Conservation (phyloP, 2,113 vertebrate genomes). For the Panthera tigris region DNA sequence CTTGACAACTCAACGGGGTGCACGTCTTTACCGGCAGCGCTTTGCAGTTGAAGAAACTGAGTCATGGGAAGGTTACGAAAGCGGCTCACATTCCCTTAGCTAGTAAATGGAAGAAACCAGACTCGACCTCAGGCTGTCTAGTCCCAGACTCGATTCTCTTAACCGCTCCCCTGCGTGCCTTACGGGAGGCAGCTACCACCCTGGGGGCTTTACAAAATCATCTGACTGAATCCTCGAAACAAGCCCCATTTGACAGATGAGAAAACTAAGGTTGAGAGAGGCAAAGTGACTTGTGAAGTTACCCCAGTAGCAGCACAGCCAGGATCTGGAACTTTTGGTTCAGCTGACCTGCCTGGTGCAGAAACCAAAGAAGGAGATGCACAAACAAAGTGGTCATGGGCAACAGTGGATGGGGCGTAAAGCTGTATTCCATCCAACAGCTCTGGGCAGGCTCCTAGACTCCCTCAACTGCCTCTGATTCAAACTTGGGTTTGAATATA, state of each 20-base stretch:
- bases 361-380: neutral
- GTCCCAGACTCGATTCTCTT: neutral
- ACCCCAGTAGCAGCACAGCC: neutral
- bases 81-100: neutral
- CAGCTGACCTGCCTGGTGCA: neutral
- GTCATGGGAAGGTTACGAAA: neutral
- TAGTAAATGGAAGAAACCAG: neutral
- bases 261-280: neutral
- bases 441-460: too few species aligned
- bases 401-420: neutral
- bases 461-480: neutral
- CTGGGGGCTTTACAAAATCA: neutral
- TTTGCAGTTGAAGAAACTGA: conserved; percentile 1
- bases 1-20: neutral
- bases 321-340: neutral
- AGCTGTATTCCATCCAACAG: neutral
- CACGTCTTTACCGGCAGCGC: neutral
- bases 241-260: conserved; percentile 1
- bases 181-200: neutral
- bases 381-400: neutral
- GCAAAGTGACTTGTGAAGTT: neutral
- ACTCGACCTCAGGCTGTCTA: neutral
- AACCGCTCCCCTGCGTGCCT: neutral
- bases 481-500: neutral
- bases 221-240: neutral